These are phyloP conservation scores for Ips typographus DNA, from an alignment of 1,140 invertebrate genomes.

Conservation along the genomic window DNA sequence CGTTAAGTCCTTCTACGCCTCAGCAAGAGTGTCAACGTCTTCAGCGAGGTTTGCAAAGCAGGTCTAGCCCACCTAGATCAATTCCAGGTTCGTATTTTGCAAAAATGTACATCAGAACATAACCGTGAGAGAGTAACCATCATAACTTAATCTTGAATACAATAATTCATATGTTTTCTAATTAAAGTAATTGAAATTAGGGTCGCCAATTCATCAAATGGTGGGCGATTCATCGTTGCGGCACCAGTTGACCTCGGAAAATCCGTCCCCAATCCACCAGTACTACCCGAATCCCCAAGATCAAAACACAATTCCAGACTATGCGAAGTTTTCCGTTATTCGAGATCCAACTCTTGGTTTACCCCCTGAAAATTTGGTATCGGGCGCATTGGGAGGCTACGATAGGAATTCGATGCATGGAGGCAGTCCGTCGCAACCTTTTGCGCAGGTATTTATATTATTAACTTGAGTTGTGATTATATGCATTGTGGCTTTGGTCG, in stretches of 20 bases:
- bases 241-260: conserved; percentile 41
- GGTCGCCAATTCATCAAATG: conserved; percentile 69
- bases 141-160: too few species aligned
- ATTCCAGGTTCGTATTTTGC: conserved; percentile 44
- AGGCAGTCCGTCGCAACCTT: conserved; percentile 37
- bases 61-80: conserved; percentile 57
- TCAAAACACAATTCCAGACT: conserved; percentile 28
- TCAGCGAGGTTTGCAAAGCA: conserved; percentile 58
- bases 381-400: conserved; percentile 31
- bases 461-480: too few species aligned
- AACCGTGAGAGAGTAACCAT: too few species aligned
- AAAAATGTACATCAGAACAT: too few species aligned
- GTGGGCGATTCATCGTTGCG: conserved; percentile 38
- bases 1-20: conserved; percentile 57
- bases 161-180: too few species aligned
- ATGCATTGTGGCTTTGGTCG: too few species aligned
- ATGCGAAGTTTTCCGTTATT: conserved; percentile 24
- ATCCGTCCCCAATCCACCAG: conserved; percentile 45
- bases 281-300: conserved; percentile 36
- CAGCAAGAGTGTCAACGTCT: conserved; percentile 74
- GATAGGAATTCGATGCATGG: conserved; percentile 42
- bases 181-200: conserved; percentile 52
- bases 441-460: conserved; percentile 34
- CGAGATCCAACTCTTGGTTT: conserved; percentile 40
- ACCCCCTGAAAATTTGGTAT: conserved; percentile 37